These are phyloP conservation scores for Quadriops clusia DNA, from an alignment of 2,888 invertebrate species.

Conservation along the genomic window DNA sequence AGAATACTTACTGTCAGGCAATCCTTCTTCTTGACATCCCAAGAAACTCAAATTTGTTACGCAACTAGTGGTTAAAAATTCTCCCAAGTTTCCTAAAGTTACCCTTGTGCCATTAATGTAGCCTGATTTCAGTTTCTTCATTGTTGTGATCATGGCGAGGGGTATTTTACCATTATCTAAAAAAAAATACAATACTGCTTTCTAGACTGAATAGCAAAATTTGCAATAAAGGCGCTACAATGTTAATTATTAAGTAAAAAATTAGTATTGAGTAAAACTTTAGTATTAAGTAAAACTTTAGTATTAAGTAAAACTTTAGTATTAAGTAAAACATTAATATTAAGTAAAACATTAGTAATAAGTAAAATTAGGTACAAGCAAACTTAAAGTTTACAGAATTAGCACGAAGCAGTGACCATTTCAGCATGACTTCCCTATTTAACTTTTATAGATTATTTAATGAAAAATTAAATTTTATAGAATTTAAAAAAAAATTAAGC, in stretches of 20 bases:
- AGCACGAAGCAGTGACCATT: too few relatives aligned
- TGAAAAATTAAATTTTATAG: too few relatives aligned
- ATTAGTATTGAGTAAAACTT: too few relatives aligned
- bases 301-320: too few relatives aligned
- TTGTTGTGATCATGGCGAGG: conserved; percentile 89
- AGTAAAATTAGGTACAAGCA: too few relatives aligned
- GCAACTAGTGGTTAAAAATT: conserved; percentile 94
- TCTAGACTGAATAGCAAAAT: neutral
- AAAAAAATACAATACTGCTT: conserved; percentile 17
- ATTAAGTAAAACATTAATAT: too few relatives aligned
- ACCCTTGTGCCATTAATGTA: conserved; percentile 98
- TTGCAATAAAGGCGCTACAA: neutral
- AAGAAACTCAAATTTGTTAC: conserved; percentile 94
- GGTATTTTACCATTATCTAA: conserved; percentile 86
- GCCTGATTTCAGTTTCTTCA: conserved; percentile 95
- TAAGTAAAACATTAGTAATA: too few relatives aligned
- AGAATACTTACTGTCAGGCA: conserved; percentile 62
- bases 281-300: too few relatives aligned
- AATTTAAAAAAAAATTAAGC: too few relatives aligned
- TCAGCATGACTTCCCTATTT: too few relatives aligned
- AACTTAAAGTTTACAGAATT: too few relatives aligned
- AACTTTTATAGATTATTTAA: too few relatives aligned
- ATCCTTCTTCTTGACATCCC: conserved; percentile 84
- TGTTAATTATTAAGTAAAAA: neutral
- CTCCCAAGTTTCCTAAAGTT: conserved; percentile 85